Percentiles rank a stretch among this genome's conserved stretches.
Conservation (phyloP, 2,797 vertebrate genomes). For the Nannoperca obscura region DNA sequence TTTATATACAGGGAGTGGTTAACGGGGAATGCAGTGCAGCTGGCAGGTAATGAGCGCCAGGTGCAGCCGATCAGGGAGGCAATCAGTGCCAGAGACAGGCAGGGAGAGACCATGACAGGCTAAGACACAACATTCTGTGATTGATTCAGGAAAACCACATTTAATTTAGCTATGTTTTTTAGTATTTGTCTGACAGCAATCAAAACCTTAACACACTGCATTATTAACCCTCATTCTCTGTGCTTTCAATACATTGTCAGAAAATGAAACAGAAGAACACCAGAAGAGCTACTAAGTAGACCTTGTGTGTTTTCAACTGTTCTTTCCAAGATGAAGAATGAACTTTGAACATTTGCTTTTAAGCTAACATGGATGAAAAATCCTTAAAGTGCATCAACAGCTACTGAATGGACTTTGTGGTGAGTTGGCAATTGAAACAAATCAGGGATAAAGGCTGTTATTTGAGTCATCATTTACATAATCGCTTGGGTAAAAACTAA, state of each 20-base stretch:
- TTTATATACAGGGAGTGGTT: too few relatives aligned
- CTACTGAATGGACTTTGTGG: not conserved
- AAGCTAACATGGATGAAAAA: not conserved
- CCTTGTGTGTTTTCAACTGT: not conserved
- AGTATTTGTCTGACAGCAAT: not conserved
- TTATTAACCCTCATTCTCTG: not conserved
- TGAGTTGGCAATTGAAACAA: not conserved
- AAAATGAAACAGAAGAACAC: not conserved
- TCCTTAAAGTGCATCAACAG: not conserved
- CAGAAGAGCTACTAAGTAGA: not conserved
- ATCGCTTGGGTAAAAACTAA: slow-evolving; percentile 1
- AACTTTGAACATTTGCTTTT: not conserved
- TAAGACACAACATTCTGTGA: not conserved
- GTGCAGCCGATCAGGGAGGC: too few relatives aligned
- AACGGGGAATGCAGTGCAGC: too few relatives aligned
- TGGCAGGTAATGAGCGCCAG: too few relatives aligned
- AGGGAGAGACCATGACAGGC: too few relatives aligned
- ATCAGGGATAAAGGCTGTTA: not conserved
- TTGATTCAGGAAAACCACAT: not conserved
- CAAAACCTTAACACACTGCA: not conserved
- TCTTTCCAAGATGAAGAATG: not conserved
- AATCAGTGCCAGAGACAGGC: too few relatives aligned
- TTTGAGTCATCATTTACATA: slow-evolving; percentile 2
- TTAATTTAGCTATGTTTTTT: not conserved
- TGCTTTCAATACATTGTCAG: not conserved